Evolutionary conservation across 2,113 vertebrate genomes (phyloP), one percentile per base, ranked within the genome.

Genomic region (Chinchilla lanigera): DNA sequence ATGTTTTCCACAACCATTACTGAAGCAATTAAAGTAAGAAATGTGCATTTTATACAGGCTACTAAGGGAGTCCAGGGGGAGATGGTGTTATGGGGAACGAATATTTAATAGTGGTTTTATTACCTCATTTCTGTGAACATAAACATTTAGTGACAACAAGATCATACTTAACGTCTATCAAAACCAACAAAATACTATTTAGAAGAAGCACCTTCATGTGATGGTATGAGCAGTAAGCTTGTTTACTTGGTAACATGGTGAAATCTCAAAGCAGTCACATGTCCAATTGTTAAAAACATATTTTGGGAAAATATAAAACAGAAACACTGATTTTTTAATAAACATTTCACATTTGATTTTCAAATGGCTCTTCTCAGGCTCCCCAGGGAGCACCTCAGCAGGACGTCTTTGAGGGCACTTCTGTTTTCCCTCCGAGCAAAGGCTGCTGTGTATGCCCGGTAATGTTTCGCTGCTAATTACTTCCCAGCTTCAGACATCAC

Each of bases 401-500:
- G 28, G 92, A 85, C n/a, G 44, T n/a, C 91, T 47, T 19, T 33
- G 85, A 52, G 5, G 87, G 75, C 10, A 60, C n/a, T 61, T 63
- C 12, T 3, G 28, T 5, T 33, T 13, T 33, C 44, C 19, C 69
- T 84, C 38, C 54, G 67, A 44, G 85, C 47, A 56, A 67, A 81
- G 90, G 56, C 1, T 1, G 73, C 35, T 17, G 3, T 12, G 22
- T 30, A 1, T 7, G 30, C 38, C 28, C 14, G 2, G 41, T 30
- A 71, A 33, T 12, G 83, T 38, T 95, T 85, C 86, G 33, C 24
- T 92, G 89, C 92, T 94, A 97, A 95, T 98, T 97, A 94, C 56
- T 94, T 47, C 75, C 73, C 61, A 94, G 33, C 30, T 84, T 95
- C 52, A 92, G 86, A 81, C 90, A 41, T 17, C 50, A 41, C 80